Conservation (phyloP, 64 coral and sea anemone genomes). For the Hydrozoanthus tunicans region DNA sequence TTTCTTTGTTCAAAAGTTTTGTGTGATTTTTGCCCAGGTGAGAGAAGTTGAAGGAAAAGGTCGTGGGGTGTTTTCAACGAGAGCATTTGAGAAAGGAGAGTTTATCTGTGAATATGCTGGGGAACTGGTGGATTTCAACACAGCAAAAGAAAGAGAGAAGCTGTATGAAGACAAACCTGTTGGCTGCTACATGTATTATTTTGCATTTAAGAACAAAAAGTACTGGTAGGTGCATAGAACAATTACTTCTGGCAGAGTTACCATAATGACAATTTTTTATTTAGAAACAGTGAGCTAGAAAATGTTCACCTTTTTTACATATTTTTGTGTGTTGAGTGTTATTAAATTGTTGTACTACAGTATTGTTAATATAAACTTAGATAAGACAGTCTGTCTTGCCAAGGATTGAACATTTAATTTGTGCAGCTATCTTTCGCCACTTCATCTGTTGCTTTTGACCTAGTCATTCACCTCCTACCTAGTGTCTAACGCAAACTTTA, state of each 20-base stretch:
- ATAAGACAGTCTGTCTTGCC: too few species aligned
- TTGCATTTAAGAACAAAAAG: slow-evolving; percentile 85
- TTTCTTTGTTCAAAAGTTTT: background rate
- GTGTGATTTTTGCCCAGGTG: slow-evolving; percentile 42
- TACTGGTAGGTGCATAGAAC: slow-evolving; percentile 75
- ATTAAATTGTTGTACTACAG: too few species aligned
- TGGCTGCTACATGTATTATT: slow-evolving; percentile 99
- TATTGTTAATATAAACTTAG: too few species aligned
- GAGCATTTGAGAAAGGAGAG: slow-evolving; percentile 73
- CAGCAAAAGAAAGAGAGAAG: slow-evolving; percentile 83
- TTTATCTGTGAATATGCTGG: slow-evolving; percentile 99
- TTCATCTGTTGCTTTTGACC: too few species aligned
- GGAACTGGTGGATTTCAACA: slow-evolving; percentile 71
- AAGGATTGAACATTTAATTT: too few species aligned
- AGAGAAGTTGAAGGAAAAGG: slow-evolving; percentile 91
- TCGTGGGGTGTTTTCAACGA: slow-evolving; percentile 84
- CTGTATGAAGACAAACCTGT: slow-evolving; percentile 72
- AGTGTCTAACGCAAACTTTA: too few species aligned
- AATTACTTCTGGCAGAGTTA: background rate
- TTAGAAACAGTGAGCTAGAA: too few species aligned
- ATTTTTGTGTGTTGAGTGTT: too few species aligned
- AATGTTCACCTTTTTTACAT: too few species aligned
- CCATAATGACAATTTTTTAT: background rate
- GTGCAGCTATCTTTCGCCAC: too few species aligned
- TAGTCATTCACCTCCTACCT: too few species aligned